Evolutionary conservation across 2,113 vertebrate species (phyloP), one percentile per base, ranked within the genome.

Genomic region (Procavia capensis): DNA sequence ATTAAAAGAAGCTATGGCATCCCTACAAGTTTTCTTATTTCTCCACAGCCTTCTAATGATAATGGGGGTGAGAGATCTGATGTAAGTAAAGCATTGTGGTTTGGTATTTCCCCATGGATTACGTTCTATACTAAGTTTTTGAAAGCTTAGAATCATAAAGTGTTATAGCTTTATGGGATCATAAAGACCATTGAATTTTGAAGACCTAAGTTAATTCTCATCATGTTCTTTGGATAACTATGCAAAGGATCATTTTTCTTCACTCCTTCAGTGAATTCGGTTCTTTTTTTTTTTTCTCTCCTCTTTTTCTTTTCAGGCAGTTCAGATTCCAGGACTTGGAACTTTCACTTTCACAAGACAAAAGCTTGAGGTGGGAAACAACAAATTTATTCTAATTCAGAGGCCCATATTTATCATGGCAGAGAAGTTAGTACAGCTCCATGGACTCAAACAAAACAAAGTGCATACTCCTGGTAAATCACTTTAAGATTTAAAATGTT

Each of bases 271-370:
- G 0, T 89, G 61, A 90, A 50, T 86, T 68, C 11, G 68, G 14
- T 54, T 43, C 29, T 80, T 79, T 47, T 19, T 36, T 16, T 7
- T 6, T 4, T 6, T 36, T 3, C 1, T 47, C n/a, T 10, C 14
- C 31, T 10, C n/a, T 74, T 97, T 90, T 75, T 81, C 79, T 57
- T 98, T 96, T 81, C 36, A 99, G 99, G 99, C 99, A 8, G 99
- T 99, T 85, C 97, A 97, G 14, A 98, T 99, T 83, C 93, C 97
- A 64, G 99, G 98, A 54, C 96, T 99, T 81, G 99, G 99, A 31
- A 99, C 98, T 61, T 99, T 99, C 82, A 99, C 98, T 50, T 99
- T 99, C 78, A 98, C 96, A 8, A 98, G 98, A 96, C 98, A 99
- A 94, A 98, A 98, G 61, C 59, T 99, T 43, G 98, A 99, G 6